A percentile compares a stretch with the other conserved stretches of the same genome.
These are phyloP conservation scores for Chrysomela aeneicollis DNA, from an alignment of 2,888 invertebrate genomes.

Conservation along the genomic window DNA sequence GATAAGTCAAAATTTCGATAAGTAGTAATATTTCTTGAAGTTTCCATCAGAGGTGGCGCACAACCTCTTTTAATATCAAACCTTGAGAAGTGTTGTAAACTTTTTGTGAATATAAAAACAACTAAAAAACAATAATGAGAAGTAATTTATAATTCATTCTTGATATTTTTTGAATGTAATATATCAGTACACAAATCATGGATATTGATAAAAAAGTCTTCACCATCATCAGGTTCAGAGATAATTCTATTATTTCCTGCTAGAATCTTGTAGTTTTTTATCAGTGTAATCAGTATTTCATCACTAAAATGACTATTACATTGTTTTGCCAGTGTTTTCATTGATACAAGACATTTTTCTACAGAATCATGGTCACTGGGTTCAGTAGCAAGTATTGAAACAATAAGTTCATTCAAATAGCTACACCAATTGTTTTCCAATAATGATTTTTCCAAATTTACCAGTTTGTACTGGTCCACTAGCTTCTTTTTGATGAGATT, in stretches of 20 bases:
- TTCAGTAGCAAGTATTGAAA: slow-evolving; percentile 52
- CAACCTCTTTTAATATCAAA: too few relatives aligned
- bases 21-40: too few relatives aligned
- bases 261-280: slow-evolving; percentile 41
- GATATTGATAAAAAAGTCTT: slow-evolving; percentile 42
- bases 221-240: slow-evolving; percentile 33
- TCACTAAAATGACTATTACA: slow-evolving; percentile 41
- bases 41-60: too few relatives aligned
- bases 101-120: too few relatives aligned
- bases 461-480: slow-evolving; percentile 56
- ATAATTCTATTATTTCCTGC: slow-evolving; percentile 36
- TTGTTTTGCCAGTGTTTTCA: slow-evolving; percentile 43
- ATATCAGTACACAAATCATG: slow-evolving; percentile 41
- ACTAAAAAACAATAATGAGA: too few relatives aligned
- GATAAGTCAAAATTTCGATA: too few relatives aligned
- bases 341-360: slow-evolving; percentile 55
- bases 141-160: slow-evolving; percentile 47
- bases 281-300: slow-evolving; percentile 33
- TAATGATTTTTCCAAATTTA: slow-evolving; percentile 56
- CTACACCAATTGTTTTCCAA: slow-evolving; percentile 58
- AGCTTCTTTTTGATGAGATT: slow-evolving; percentile 53
- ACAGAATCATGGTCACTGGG: slow-evolving; percentile 60
- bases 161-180: slow-evolving; percentile 33
- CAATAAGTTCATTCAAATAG: slow-evolving; percentile 57
- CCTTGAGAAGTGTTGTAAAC: too few relatives aligned